Evolutionary conservation across 2,888 invertebrate genomes (phyloP).

Genomic region (Sclerodermus sp.): DNA sequence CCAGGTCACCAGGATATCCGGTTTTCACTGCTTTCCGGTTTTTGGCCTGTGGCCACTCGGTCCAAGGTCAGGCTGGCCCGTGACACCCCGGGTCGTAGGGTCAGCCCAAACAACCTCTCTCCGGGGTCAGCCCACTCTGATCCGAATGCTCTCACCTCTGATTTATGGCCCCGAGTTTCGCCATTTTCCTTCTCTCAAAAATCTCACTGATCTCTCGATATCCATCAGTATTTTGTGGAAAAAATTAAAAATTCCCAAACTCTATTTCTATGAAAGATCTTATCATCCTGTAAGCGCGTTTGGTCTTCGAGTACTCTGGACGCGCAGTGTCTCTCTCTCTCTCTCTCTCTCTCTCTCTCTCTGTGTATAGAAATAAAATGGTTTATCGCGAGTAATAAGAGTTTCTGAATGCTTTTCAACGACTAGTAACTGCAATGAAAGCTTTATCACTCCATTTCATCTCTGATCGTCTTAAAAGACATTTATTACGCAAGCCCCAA

Average conservation of each 20-base stretch:
- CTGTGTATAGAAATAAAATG: too few species aligned
- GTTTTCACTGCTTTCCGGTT: constrained; percentile 47
- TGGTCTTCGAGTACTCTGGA: too few species aligned
- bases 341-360: too few species aligned
- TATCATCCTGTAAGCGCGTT: too few species aligned
- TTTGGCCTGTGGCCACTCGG: constrained; percentile 23
- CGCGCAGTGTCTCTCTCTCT: too few species aligned
- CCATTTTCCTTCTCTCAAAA: too few species aligned
- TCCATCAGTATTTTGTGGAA: too few species aligned
- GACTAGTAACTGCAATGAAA: constrained; percentile 29
- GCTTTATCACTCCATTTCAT: constrained; percentile 42
- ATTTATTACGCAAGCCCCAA: constrained; percentile 31
- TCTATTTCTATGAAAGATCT: too few species aligned
- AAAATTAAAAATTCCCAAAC: too few species aligned
- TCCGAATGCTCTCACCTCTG: constrained; percentile 40
- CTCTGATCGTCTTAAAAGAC: constrained; percentile 36
- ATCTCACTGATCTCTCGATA: too few species aligned
- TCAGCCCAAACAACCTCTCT: constrained; percentile 55
- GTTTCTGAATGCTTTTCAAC: constrained; percentile 31
- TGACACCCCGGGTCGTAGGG: constrained; percentile 45
- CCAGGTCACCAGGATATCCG: constrained; percentile 25
- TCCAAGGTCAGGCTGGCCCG: constrained; percentile 26
- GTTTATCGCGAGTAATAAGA: constrained; percentile 21
- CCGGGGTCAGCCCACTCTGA: constrained; percentile 47
- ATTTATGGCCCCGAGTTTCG: constrained; percentile 48